phyloP scores from a whole-genome alignment of 1,140 invertebrate genomes.

The Microplitis demolitor region DNA sequence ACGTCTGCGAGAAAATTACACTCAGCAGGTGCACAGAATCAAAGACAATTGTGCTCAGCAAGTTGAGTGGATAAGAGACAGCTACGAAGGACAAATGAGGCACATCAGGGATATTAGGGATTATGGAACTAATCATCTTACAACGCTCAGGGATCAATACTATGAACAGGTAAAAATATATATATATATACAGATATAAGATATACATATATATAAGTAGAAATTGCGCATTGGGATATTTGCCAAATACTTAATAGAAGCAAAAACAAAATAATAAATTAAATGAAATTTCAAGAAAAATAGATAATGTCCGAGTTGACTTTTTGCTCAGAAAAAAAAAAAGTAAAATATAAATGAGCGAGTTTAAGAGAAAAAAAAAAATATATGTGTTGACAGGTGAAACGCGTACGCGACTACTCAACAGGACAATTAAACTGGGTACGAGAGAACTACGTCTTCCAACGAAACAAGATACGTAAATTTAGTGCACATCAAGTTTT shows the following conservation, averaged over 20 bases:
- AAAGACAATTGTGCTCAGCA: constrained; percentile 92
- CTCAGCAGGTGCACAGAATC: constrained; percentile 85
- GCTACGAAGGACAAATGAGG: constrained; percentile 85
- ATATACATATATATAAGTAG: neutral
- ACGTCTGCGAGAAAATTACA: constrained; percentile 87
- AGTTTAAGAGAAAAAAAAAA: constrained; percentile 12
- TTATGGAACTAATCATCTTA: constrained; percentile 85
- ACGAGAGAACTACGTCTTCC: constrained; percentile 93
- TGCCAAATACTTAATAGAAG: neutral
- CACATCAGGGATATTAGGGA: constrained; percentile 88
- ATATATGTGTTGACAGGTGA: constrained; percentile 65
- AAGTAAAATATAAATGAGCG: neutral
- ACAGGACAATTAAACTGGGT: constrained; percentile 89
- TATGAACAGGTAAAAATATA: constrained; percentile 78
- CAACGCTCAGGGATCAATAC: constrained; percentile 86
- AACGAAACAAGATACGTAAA: constrained; percentile 90
- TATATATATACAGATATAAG: constrained; percentile 65
- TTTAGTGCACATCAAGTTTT: constrained; percentile 91
- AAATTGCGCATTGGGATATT: neutral
- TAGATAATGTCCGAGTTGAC: neutral
- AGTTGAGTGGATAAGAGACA: constrained; percentile 91
- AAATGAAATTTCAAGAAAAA: neutral
- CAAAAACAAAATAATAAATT: neutral
- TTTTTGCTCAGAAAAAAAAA: neutral
- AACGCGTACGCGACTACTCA: constrained; percentile 86